phyloP scores from a whole-genome alignment of 2,113 vertebrate genomes.

The Smithornis capensis region DNA sequence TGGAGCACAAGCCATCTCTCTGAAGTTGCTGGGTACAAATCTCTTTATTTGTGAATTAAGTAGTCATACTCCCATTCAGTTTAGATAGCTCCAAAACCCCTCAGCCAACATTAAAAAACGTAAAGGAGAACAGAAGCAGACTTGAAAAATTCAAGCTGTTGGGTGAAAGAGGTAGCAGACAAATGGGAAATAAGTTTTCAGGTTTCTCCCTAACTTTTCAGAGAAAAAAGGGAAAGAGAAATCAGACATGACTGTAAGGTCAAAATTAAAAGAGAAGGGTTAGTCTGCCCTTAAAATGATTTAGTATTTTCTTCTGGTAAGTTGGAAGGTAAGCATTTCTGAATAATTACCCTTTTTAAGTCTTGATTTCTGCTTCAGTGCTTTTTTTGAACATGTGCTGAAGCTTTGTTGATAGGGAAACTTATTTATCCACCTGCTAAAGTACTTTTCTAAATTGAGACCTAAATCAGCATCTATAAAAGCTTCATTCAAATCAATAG shows the following conservation, averaged over 20 bases:
- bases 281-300: neutral
- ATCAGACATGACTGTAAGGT: neutral
- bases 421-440: slow-evolving; percentile 25
- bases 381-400: neutral
- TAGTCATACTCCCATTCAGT: neutral
- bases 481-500: neutral
- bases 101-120: neutral
- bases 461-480: slow-evolving; percentile 32
- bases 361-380: neutral
- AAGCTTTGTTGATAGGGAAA: slow-evolving; percentile 32
- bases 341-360: slow-evolving; percentile 20
- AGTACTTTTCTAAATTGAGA: slow-evolving; percentile 27
- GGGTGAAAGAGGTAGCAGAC: neutral
- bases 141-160: neutral
- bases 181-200: neutral
- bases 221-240: neutral
- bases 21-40: neutral
- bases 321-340: neutral
- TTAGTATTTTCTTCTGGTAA: neutral
- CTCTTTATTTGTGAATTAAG: neutral
- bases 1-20: neutral
- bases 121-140: neutral
- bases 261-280: neutral
- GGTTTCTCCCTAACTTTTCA: neutral
- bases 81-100: neutral